Conservation (phyloP, 2,888 invertebrate species). For the Chouioia cunea region DNA sequence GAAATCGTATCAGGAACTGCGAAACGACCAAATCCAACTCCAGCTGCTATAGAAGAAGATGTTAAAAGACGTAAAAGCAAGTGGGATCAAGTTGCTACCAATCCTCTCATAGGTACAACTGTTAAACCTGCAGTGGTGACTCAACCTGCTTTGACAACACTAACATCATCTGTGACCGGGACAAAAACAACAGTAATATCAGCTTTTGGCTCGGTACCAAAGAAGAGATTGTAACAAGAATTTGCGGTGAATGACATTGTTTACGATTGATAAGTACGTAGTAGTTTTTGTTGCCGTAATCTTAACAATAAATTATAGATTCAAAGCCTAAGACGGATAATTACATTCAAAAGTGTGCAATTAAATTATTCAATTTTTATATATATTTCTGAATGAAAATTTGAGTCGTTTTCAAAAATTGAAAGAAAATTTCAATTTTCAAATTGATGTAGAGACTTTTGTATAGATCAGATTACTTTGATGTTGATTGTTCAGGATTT, state of each 20-base stretch:
- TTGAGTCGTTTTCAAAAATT: no score
- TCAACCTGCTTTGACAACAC: constrained; percentile 81
- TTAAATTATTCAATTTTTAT: no score
- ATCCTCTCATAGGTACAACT: constrained; percentile 70
- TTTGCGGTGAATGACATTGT: constrained; percentile 23
- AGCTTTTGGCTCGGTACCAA: constrained; percentile 91
- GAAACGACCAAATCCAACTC: constrained; percentile 69
- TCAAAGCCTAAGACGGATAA: no score
- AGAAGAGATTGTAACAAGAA: constrained; percentile 73
- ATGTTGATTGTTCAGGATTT: no score
- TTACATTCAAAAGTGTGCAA: no score
- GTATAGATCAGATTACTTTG: no score
- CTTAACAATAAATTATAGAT: constrained; percentile 2
- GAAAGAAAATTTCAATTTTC: no score
- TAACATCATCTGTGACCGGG: constrained; percentile 86
- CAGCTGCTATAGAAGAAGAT: constrained; percentile 73
- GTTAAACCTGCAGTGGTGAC: constrained; percentile 76
- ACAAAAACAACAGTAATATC: constrained; percentile 94
- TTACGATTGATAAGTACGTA: constrained; percentile 29
- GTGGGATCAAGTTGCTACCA: constrained; percentile 89
- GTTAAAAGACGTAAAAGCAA: constrained; percentile 87
- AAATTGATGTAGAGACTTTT: no score
- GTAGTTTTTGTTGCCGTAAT: constrained; percentile 10
- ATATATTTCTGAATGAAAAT: no score
- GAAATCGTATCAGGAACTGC: constrained; percentile 84